A percentile compares a stretch with the other conserved stretches of the same genome.
Evolutionary conservation across 2,888 invertebrate genomes (phyloP).

Genomic region (Leptopilina myrica): DNA sequence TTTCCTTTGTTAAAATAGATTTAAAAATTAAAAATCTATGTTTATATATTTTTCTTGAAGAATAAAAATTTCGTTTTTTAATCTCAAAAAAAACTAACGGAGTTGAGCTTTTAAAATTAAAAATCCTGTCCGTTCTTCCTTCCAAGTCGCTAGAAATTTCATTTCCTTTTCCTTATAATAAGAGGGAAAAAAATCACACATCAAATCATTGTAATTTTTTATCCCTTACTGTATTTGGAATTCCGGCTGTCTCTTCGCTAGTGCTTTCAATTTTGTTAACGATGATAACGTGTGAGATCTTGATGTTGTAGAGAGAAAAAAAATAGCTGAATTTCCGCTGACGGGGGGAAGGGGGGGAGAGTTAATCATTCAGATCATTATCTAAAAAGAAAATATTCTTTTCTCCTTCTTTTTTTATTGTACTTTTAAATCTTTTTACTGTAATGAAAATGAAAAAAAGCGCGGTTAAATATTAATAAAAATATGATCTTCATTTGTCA

Average conservation of each 20-base stretch:
- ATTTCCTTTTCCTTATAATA: background rate
- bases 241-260: slow-evolving; percentile 45
- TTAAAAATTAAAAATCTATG: too few species aligned
- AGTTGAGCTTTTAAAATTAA: slow-evolving; percentile 11
- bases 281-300: slow-evolving; percentile 26
- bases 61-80: background rate
- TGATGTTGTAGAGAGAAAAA: slow-evolving; percentile 27
- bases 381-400: slow-evolving; percentile 20
- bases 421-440: background rate
- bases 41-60: background rate
- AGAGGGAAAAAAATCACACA: background rate
- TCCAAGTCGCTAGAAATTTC: slow-evolving; percentile 25
- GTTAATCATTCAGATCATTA: slow-evolving; percentile 22
- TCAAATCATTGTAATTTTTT: slow-evolving; percentile 47
- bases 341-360: slow-evolving; percentile 11
- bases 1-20: too few species aligned
- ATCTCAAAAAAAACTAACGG: background rate
- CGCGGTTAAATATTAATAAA: background rate
- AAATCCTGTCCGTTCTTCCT: slow-evolving; percentile 27
- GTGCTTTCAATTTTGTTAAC: slow-evolving; percentile 24
- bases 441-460: background rate
- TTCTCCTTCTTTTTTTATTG: slow-evolving; percentile 24
- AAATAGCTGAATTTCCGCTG: slow-evolving; percentile 28
- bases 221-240: slow-evolving; percentile 61
- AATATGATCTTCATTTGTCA: background rate